Evolutionary conservation across 2,113 vertebrate species (phyloP), one percentile per base, ranked within the genome.

Genomic region (Cyanoliseus patagonus): DNA sequence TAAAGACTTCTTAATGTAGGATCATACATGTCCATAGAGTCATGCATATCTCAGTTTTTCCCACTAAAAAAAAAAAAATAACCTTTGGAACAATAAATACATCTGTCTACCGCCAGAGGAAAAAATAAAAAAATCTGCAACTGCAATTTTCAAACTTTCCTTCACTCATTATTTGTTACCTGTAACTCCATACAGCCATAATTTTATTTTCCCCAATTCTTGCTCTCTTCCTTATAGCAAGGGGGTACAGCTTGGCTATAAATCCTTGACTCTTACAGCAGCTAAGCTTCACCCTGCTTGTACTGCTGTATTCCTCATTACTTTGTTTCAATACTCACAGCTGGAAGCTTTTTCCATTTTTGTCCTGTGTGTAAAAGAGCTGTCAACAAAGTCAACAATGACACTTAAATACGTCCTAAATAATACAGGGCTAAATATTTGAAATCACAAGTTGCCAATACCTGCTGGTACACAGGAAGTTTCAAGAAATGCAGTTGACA

Each of bases 21-120:
- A 31, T 76, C 30, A 24, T 19, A 39, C 14, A 62, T 16, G 44
- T 70, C 23, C 33, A 44, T 24, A 19, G 35, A 72, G 35, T 31
- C 1, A 13, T 47, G 17, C 0, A 2, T 31, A 51, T 33, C 17
- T 59, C 30, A 25, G 25, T 63, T 17, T 13, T 61, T n/a, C 5
- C 25, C 35, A 57, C 33, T 15, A 64, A 79, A 79, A 49, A 77
- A 39, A 39, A 81, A 68, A 79, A 51, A 87, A 87, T 52, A 52
- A 39, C 2, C 4, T 63, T 52, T 55, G 20, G 52, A 79, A 46
- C 25, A 46, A 17, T 13, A 82, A 59, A 20, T 31, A 35, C 17
- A 31, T 2, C 10, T 24, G 16, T 4, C 3, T 61, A 39, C 35
- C 0, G 0, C 3, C 6, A 59, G 20, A 4, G 28, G 13, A 37